These are phyloP conservation scores for Xanthorhoe designata DNA, from an alignment of 2,888 invertebrate genomes.

Conservation along the genomic window DNA sequence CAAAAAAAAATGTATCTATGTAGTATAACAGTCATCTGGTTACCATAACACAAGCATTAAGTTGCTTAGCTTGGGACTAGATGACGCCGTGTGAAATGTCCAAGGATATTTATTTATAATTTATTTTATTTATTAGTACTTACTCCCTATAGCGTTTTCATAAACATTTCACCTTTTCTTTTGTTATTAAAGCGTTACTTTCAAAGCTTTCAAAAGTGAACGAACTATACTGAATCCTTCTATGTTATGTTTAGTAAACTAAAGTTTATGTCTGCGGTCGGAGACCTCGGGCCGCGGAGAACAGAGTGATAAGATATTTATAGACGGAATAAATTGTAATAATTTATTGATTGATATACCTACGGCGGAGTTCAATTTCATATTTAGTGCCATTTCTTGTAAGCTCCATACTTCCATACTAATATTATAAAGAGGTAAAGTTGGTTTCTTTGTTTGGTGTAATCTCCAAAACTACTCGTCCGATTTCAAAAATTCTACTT, in stretches of 20 bases:
- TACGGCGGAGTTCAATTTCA: not conserved
- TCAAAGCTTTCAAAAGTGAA: slow-evolving; percentile 9
- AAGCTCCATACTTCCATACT: no score
- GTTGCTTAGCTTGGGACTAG: no score
- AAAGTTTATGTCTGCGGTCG: slow-evolving; percentile 15
- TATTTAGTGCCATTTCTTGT: not conserved
- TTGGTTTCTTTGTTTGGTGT: no score
- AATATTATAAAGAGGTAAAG: no score
- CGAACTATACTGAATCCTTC: slow-evolving; percentile 8
- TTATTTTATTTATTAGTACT: no score
- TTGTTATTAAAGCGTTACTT: not conserved
- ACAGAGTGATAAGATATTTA: slow-evolving; percentile 30
- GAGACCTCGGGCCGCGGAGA: slow-evolving; percentile 25
- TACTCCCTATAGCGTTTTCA: slow-evolving; percentile 5
- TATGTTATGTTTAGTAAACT: not conserved
- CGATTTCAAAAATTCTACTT: no score
- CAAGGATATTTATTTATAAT: no score
- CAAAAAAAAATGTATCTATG: no score
- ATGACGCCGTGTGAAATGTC: no score
- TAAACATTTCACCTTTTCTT: slow-evolving; percentile 11
- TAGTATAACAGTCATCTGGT: no score
- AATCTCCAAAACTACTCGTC: no score
- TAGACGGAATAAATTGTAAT: slow-evolving; percentile 15
- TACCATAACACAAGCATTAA: no score
- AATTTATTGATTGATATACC: slow-evolving; percentile 23